Base-by-base conservation (phyloP, 2,797 vertebrate genomes). In the Sphenopsis melanotis region DNA sequence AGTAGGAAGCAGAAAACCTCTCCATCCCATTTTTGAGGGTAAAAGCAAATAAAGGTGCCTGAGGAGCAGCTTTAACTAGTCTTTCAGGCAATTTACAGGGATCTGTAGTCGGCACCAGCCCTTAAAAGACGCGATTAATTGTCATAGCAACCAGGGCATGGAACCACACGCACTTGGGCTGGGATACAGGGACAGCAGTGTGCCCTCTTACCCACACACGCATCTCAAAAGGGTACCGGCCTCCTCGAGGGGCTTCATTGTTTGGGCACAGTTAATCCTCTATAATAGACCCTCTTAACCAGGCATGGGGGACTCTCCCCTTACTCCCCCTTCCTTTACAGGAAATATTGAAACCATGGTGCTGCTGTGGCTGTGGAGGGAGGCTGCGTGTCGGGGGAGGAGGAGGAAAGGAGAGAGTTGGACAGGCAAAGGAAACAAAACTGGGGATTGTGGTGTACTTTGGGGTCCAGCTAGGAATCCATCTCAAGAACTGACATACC, bases 141-240 rank as follows among this genome's bases (percentile, higher is more conserved):
- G 75, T 97, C 95, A 97, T 97, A 75, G 95, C 91, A 98, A 98
- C 96, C 61, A 87, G 77, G 76, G 79, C 77, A 97, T 88, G 34
- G 72, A 69, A 94, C 50, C 69, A 91, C 59, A 91, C 8, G n/a
- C 83, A 71, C 94, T 96, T 23, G 79, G 89, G 93, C 89, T 87
- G 76, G 92, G 95, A 95, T 52, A 87, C 46, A 92, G 53, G 91
- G 94, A 79, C 21, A 50, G 70, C 80, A 90, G 85, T 37, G 65
- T 71, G 76, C 59, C 89, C 82, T 96, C 85, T 95, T 87, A 91
- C 71, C 69, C 92, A 77, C 90, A 94, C 89, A 82, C 4, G 4
- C 70, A 91, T 64, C 83, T 86, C 94, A 84, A 90, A 94, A 87
- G 94, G 81, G 81, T 60, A 78, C 74, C 41, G 7, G 92, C 64